phyloP scores from a whole-genome alignment of 2,113 vertebrate genomes.

The Odocoileus hemionus region DNA sequence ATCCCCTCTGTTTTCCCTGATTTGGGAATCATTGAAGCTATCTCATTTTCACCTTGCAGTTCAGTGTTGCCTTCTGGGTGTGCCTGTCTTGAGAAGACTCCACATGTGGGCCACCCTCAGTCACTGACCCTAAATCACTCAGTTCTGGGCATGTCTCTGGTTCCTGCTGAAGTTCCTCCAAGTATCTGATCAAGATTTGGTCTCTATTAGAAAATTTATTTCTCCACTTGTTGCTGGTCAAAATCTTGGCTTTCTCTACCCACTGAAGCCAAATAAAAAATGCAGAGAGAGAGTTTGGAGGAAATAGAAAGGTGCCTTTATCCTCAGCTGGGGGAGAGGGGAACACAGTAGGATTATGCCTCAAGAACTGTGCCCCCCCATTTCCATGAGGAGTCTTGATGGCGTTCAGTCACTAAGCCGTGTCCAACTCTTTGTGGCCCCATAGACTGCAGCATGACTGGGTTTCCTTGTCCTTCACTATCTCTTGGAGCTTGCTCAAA shows the following conservation, averaged over 20 bases:
- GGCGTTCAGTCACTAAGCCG: not conserved
- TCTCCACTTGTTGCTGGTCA: constrained; percentile 40
- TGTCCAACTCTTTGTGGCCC: not conserved
- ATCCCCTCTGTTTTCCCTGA: constrained; percentile 45
- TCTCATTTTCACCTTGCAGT: constrained; percentile 20
- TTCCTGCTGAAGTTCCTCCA: constrained; percentile 49
- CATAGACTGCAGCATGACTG: not conserved
- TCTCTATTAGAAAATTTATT: constrained; percentile 90
- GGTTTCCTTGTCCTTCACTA: not conserved
- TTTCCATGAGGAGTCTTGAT: not conserved
- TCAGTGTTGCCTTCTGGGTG: constrained; percentile 63
- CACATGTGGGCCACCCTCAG: constrained; percentile 58
- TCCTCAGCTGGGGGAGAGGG: not conserved
- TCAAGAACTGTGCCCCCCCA: not conserved
- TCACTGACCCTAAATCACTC: constrained; percentile 39
- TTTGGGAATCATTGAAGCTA: not conserved
- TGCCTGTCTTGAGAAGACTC: constrained; percentile 41
- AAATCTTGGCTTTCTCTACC: not conserved
- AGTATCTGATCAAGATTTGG: constrained; percentile 84
- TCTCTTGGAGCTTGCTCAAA: not conserved
- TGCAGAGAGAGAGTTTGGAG: not conserved
- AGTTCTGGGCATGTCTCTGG: not conserved
- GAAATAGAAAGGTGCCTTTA: not conserved
- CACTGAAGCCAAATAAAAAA: not conserved
- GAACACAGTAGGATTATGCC: not conserved